A percentile compares a stretch with the other conserved stretches of the same genome.
Evolutionary conservation across 1,140 invertebrate genomes (phyloP).

Genomic region (Pseudomyrmex sp.): DNA sequence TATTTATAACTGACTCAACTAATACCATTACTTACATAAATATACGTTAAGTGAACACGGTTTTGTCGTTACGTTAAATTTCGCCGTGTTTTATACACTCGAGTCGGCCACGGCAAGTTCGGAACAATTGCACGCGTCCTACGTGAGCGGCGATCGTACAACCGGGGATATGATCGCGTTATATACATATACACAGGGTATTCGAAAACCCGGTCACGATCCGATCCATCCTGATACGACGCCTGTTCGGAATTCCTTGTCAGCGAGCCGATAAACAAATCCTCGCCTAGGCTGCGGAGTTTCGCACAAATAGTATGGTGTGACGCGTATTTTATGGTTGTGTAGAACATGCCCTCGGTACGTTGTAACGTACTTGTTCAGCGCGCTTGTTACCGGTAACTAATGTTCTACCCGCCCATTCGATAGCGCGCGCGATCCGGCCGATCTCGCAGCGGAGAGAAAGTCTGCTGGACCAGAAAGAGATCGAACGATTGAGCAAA

Average conservation of each 20-base stretch:
- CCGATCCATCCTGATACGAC: background rate
- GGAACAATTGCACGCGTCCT: constrained; percentile 9
- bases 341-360: constrained; percentile 77
- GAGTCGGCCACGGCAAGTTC: background rate
- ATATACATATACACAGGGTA: background rate
- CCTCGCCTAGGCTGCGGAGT: constrained; percentile 30
- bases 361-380: constrained; percentile 79
- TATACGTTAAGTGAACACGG: background rate
- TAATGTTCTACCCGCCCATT: constrained; percentile 77
- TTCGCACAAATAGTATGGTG: constrained; percentile 60
- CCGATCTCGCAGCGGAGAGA: constrained; percentile 53
- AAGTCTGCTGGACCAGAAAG: constrained; percentile 39
- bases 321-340: constrained; percentile 81
- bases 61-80: background rate
- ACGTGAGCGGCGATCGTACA: background rate
- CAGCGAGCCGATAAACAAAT: constrained; percentile 41
- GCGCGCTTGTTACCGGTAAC: constrained; percentile 79
- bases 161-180: background rate
- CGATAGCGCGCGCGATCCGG: constrained; percentile 70
- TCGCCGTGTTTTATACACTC: too few relatives aligned
- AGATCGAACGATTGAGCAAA: constrained; percentile 63
- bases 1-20: background rate
- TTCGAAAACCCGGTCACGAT: background rate
- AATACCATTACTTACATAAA: background rate
- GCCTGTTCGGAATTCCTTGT: constrained; percentile 9